Evolutionary conservation across 1,140 invertebrate species (phyloP).

Genomic region (Drosophila ambigua): DNA sequence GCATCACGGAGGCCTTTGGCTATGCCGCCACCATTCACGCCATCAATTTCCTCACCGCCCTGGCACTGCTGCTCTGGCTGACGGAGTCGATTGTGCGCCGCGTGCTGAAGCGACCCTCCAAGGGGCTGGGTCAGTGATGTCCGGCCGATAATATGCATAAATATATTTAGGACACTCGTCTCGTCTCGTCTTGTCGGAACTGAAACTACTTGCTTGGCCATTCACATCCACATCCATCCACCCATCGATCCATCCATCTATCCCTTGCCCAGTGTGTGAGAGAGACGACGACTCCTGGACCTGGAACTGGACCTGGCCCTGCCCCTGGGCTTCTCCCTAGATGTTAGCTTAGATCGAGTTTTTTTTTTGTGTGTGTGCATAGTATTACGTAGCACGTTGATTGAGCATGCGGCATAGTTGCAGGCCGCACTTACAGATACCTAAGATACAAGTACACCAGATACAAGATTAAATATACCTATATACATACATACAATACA

Average conservation of each 20-base stretch:
- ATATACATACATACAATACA: not conserved
- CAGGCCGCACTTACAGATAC: conserved; percentile 32
- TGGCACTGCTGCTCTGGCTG: conserved; percentile 68
- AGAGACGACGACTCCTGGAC: no score
- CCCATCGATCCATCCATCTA: not conserved
- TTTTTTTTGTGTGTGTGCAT: conserved; percentile 4
- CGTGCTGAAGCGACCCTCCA: conserved; percentile 40
- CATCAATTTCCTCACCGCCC: conserved; percentile 58
- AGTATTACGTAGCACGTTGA: conserved; percentile 21
- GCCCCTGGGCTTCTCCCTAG: not conserved
- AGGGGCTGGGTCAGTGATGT: conserved; percentile 47
- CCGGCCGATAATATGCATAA: not conserved
- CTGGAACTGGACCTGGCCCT: no score
- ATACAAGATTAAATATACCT: not conserved
- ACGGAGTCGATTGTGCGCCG: conserved; percentile 57
- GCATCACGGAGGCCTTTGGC: conserved; percentile 56
- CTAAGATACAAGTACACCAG: conserved; percentile 11
- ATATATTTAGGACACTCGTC: no score
- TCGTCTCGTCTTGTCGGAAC: not conserved
- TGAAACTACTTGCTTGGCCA: conserved; percentile 27
- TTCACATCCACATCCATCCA: no score
- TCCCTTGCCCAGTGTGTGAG: no score
- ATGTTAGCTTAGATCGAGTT: not conserved
- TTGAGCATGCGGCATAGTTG: conserved; percentile 2
- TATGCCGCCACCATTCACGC: conserved; percentile 69